These are phyloP conservation scores for Colaptes auratus DNA, from an alignment of 2,113 vertebrate genomes.

Conservation along the genomic window DNA sequence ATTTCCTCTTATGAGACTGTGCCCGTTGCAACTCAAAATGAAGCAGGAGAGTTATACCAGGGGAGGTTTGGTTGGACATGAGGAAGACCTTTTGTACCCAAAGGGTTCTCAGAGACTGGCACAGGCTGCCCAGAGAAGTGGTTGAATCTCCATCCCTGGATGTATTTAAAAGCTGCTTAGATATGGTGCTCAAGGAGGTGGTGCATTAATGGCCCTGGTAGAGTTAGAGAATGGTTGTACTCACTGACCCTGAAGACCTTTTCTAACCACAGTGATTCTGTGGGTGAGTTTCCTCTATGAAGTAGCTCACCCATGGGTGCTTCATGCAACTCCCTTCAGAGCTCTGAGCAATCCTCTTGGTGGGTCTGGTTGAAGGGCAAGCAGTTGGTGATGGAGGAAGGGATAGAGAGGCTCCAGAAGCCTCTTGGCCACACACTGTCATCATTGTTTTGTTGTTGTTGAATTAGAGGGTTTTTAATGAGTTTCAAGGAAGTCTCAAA, in stretches of 20 bases:
- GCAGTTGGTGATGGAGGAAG: neutral
- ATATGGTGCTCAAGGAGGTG: no score
- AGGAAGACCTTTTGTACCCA: no score
- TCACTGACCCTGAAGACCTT: no score
- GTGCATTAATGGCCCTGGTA: no score
- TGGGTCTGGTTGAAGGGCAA: neutral
- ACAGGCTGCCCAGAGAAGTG: no score
- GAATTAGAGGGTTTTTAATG: neutral
- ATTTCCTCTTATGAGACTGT: neutral
- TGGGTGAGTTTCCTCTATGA: neutral
- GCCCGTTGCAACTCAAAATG: neutral
- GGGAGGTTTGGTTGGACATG: no score
- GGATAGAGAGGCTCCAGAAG: neutral
- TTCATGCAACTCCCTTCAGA: neutral
- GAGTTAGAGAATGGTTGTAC: no score
- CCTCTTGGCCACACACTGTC: fast-evolving
- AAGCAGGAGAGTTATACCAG: neutral
- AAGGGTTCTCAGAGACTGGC: no score
- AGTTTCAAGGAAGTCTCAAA: neutral
- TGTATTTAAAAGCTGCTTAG: no score
- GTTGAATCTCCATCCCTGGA: no score
- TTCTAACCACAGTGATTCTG: no score
- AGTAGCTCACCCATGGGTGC: fast-evolving
- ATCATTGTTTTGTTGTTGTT: fast-evolving
- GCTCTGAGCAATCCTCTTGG: neutral